Evolutionary conservation across 2,888 invertebrate genomes (phyloP), one percentile per base, ranked within the genome.

Genomic region (Lasioglossum calceatum): DNA sequence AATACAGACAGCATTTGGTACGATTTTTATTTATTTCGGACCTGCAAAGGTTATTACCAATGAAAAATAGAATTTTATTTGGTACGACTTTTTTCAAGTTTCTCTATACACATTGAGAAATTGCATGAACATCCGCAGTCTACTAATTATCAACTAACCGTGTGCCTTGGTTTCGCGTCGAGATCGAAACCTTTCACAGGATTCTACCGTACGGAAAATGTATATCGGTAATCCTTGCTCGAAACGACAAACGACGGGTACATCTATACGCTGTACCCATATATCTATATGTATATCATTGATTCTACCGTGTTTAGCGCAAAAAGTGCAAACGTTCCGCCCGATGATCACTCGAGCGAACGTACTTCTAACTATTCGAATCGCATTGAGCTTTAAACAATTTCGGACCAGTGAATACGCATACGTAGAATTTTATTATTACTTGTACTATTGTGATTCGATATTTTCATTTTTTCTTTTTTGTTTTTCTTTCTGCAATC

Each of bases 381-480:
- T 77, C 75, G 88, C 79, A 86, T 90, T 87, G 87, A 88, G 87
- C 88, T 91, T 90, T 91, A 86, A 86, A 89, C 82, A 86, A 84
- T 91, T 91, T 90, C 80, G 90, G 85, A 91, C 88, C 89, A 86
- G 87, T 89, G 83, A 90, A 72, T 80, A 82, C 77, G 27, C 54
- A 73, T 75, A 32, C 64, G 54, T 75, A 80, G 23, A 58, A 77
- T 82, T 75, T 77, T 86, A 44, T 44, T 79, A 85, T 83, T 87
- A 74, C 84, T 87, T 71, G 27, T 84, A 73, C 67, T 81, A 83
- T 89, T 91, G 89, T 89, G 91, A 90, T 91, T 88, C 82, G 74
- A 78, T 77, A 44, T 58, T 80, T 61, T 61, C 39, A 72, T 50
- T 81, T 54, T 54, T 0, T 54, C 7, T 76, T 74, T 81, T 88